A percentile compares a stretch with the other conserved stretches of the same genome.
phyloP scores from a whole-genome alignment of 2,113 vertebrate genomes.

The Proteles cristata region DNA sequence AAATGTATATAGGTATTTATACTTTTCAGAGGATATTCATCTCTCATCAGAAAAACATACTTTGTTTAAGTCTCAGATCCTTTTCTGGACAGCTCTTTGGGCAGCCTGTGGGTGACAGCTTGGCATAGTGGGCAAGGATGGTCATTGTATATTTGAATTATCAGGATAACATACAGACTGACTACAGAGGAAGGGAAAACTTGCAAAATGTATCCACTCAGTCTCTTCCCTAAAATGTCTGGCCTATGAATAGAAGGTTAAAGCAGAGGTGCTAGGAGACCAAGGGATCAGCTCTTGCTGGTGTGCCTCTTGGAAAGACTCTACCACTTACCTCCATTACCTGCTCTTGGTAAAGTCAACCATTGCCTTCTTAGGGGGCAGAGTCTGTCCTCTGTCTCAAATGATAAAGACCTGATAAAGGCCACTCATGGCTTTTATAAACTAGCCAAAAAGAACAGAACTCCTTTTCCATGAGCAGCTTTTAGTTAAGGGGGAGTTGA shows the following conservation, averaged over 20 bases:
- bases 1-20: background rate
- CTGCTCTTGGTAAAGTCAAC: background rate
- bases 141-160: background rate
- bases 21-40: background rate
- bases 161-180: background rate
- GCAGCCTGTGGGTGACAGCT: background rate
- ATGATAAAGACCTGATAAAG: background rate
- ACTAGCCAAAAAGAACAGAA: background rate
- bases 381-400: background rate
- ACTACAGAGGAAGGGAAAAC: background rate
- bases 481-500: background rate
- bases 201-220: background rate
- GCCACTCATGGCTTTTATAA: background rate
- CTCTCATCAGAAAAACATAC: background rate
- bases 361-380: background rate
- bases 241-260: background rate
- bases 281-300: background rate
- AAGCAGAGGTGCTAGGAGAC: background rate
- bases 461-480: background rate
- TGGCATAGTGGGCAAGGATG: background rate
- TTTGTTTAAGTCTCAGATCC: background rate
- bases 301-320: background rate
- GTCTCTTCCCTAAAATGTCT: background rate
- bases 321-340: background rate
- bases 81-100: background rate